Conservation (phyloP, 2,113 vertebrate species). For the Corvus hawaiiensis region DNA sequence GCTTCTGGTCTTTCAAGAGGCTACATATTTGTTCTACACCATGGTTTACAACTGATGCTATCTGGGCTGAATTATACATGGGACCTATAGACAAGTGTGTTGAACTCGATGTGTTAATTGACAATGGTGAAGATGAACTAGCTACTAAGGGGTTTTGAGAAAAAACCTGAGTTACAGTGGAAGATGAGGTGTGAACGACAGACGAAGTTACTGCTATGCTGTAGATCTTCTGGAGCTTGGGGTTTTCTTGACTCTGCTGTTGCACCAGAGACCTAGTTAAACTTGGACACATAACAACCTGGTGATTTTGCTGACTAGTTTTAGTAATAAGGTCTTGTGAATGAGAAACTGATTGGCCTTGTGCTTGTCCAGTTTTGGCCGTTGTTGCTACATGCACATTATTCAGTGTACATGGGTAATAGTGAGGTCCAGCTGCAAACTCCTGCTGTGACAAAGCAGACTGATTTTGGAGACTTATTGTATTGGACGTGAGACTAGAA, state of each 20-base stretch:
- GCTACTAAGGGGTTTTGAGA: constrained; percentile 85
- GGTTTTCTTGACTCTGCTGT: constrained; percentile 74
- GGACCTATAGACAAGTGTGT: constrained; percentile 84
- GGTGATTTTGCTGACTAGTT: constrained; percentile 60
- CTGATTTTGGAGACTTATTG: constrained; percentile 65
- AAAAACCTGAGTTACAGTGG: constrained; percentile 80
- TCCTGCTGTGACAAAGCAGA: constrained; percentile 73
- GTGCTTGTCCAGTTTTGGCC: constrained; percentile 64
- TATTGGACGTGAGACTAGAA: constrained; percentile 67
- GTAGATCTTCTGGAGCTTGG: constrained; percentile 80
- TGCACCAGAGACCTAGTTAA: constrained; percentile 70
- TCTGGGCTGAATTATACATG: constrained; percentile 83
- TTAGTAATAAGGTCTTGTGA: constrained; percentile 58
- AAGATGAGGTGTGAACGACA: constrained; percentile 75
- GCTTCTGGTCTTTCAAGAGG: constrained; percentile 92
- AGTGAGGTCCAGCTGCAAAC: constrained; percentile 72
- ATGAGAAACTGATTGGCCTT: constrained; percentile 58
- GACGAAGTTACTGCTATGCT: constrained; percentile 75
- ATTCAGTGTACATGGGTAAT: constrained; percentile 69
- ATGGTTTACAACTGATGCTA: constrained; percentile 83
- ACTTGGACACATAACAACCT: constrained; percentile 62
- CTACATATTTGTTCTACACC: constrained; percentile 84
- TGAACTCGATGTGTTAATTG: constrained; percentile 80
- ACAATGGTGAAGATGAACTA: constrained; percentile 80
- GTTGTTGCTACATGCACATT: constrained; percentile 62